A percentile compares a stretch with the other conserved stretches of the same genome.
These are phyloP conservation scores for Epizoanthus scotinus DNA, from an alignment of 92 coral and sea anemone species.

Conservation along the genomic window DNA sequence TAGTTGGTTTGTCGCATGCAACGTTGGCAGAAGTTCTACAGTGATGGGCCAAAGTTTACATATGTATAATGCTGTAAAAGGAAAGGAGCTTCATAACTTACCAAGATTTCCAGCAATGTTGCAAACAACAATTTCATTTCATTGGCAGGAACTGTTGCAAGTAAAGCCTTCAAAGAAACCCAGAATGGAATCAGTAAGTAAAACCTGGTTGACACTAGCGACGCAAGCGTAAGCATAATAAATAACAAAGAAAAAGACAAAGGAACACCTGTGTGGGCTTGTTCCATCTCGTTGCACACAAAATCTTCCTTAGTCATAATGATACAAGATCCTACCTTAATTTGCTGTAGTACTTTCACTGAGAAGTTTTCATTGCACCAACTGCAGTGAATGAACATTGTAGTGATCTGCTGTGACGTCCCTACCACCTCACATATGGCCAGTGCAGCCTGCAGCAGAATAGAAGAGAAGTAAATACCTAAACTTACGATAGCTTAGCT, in stretches of 20 bases:
- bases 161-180: conserved; percentile 51
- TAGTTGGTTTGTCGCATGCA: too few species aligned
- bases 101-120: conserved; percentile 75
- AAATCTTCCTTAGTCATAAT: too few species aligned
- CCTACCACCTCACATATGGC: conserved; percentile 89
- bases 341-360: conserved; percentile 72
- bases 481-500: background rate
- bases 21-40: too few species aligned
- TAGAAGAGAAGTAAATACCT: background rate
- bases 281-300: too few species aligned
- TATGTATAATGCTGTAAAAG: too few species aligned
- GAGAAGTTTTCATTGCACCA: conserved; percentile 90
- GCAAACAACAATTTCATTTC: conserved; percentile 84
- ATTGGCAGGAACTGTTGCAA: conserved; percentile 82
- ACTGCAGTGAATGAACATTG: conserved; percentile 87
- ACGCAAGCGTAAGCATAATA: too few species aligned
- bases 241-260: too few species aligned
- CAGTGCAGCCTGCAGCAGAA: conserved; percentile 59
- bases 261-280: too few species aligned
- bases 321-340: conserved; percentile 50
- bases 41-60: too few species aligned
- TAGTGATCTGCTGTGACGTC: conserved; percentile 75
- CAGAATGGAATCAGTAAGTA: background rate
- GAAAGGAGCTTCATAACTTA: conserved; percentile 34
- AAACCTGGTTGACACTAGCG: too few species aligned